Evolutionary conservation across 2,888 invertebrate genomes (phyloP).

Genomic region (Eustalomyia histrio): DNA sequence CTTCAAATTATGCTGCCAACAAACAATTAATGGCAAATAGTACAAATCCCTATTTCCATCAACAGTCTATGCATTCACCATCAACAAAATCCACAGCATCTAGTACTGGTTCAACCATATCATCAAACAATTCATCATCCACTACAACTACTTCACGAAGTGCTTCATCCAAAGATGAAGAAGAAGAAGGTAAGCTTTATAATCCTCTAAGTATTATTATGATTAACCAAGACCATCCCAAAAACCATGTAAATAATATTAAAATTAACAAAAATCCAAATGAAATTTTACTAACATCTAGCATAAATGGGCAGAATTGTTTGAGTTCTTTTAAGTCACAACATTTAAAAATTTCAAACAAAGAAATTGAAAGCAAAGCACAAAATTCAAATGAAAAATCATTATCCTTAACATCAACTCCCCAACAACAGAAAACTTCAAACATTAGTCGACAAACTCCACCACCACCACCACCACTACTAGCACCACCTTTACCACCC

Average conservation of each 20-base stretch:
- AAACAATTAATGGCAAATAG: slow-evolving; percentile 73
- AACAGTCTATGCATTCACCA: slow-evolving; percentile 74
- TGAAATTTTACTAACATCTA: slow-evolving; percentile 44
- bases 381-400: slow-evolving; percentile 45
- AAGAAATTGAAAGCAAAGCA: slow-evolving; percentile 59
- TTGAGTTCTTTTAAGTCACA: background rate
- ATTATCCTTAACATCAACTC: slow-evolving; percentile 32
- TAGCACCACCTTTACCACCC: slow-evolving; percentile 51
- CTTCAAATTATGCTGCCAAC: slow-evolving; percentile 70
- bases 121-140: slow-evolving; percentile 69
- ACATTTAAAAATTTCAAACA: slow-evolving; percentile 26
- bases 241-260: slow-evolving; percentile 64
- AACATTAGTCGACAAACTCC: background rate
- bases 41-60: slow-evolving; percentile 75
- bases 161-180: slow-evolving; percentile 70
- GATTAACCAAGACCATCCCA: slow-evolving; percentile 28
- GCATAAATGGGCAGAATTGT: slow-evolving; percentile 34
- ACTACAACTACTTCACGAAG: slow-evolving; percentile 63
- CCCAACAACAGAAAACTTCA: slow-evolving; percentile 14
- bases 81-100: slow-evolving; percentile 75
- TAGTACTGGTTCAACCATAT: slow-evolving; percentile 74
- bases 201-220: slow-evolving; percentile 54
- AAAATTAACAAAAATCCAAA: slow-evolving; percentile 49
- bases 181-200: slow-evolving; percentile 77
- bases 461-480: slow-evolving; percentile 1